Evolutionary conservation across 1,140 invertebrate genomes (phyloP).

Genomic region (Oreohelix idahoensis): DNA sequence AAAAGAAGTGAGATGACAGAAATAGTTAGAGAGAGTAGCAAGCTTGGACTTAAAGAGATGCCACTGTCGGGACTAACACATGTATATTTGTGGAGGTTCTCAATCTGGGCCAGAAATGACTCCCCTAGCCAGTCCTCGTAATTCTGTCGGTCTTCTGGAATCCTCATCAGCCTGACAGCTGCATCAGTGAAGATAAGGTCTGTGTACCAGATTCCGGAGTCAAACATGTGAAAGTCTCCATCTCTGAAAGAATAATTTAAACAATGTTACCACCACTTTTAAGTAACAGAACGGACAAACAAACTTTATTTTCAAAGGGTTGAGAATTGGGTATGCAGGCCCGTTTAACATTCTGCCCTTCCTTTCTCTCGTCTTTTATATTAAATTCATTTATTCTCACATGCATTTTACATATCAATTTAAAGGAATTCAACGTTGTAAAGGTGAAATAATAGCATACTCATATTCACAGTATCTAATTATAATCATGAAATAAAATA

Average conservation of each 20-base stretch:
- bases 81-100: slow-evolving; percentile 63
- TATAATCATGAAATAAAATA: no score
- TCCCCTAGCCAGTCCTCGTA: slow-evolving; percentile 62
- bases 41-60: slow-evolving; percentile 22
- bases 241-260: slow-evolving; percentile 55
- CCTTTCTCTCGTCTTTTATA: no score
- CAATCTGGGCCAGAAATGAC: slow-evolving; percentile 62
- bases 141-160: slow-evolving; percentile 58
- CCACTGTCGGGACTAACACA: slow-evolving; percentile 54
- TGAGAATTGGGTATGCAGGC: no score
- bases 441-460: no score
- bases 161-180: slow-evolving; percentile 65
- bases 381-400: no score
- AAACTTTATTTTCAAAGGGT: no score
- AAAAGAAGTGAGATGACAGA: slow-evolving; percentile 16
- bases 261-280: not conserved
- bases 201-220: slow-evolving; percentile 68
- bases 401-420: no score
- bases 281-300: no score
- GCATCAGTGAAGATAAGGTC: slow-evolving; percentile 72
- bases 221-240: slow-evolving; percentile 71
- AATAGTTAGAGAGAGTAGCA: slow-evolving; percentile 26
- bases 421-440: no score
- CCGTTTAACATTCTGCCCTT: no score
- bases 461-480: no score